Evolutionary conservation across 2,888 invertebrate species (phyloP).

Genomic region (Argynnis bischoffii): DNA sequence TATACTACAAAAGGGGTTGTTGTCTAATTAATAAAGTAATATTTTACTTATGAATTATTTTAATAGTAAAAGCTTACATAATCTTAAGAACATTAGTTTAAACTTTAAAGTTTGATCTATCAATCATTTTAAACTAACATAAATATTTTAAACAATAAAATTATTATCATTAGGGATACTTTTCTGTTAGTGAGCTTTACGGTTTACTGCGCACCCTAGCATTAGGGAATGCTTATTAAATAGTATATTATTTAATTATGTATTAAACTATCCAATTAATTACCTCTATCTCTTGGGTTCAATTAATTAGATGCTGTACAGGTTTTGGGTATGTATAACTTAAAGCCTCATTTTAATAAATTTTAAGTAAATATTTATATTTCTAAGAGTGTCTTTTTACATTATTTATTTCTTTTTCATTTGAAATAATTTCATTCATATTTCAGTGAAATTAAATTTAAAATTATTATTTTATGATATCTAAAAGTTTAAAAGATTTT

Average conservation of each 20-base stretch:
- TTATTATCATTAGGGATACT: slow-evolving; percentile 2
- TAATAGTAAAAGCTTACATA: no score
- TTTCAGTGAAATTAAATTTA: background rate
- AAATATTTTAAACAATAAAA: no score
- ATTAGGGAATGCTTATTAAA: slow-evolving; percentile 4
- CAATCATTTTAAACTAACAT: no score
- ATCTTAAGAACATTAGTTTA: no score
- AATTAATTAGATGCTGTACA: slow-evolving; percentile 4
- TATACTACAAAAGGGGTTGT: no score
- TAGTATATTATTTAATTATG: slow-evolving; percentile 16
- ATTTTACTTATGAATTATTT: no score
- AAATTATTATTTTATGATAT: no score
- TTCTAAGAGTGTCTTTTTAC: no score
- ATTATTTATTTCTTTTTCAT: background rate
- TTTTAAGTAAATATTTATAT: no score
- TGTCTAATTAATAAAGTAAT: no score
- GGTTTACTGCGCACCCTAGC: slow-evolving; percentile 18
- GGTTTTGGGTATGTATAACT: background rate
- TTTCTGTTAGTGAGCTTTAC: slow-evolving; percentile 10
- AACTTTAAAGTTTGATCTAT: no score
- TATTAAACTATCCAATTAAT: slow-evolving; percentile 14
- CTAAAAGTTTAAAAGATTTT: background rate
- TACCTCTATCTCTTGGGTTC: background rate
- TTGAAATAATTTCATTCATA: background rate
- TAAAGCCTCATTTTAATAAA: background rate